Evolutionary conservation across 2,797 vertebrate genomes (phyloP).

Genomic region (Rallus crepitans): DNA sequence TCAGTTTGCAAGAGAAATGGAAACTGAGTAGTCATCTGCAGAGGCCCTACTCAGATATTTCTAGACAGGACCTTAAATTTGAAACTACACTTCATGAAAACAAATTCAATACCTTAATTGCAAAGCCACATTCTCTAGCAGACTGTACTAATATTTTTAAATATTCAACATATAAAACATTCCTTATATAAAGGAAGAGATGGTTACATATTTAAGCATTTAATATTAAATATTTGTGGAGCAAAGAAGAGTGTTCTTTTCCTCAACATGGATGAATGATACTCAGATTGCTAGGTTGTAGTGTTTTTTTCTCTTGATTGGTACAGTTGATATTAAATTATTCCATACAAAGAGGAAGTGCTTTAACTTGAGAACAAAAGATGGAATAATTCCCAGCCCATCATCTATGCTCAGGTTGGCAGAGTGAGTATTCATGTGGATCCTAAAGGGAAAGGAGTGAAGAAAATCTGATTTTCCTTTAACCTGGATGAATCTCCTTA

Average conservation of each 20-base stretch:
- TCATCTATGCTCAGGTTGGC: background rate
- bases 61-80: background rate
- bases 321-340: background rate
- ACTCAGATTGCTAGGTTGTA: background rate
- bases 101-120: background rate
- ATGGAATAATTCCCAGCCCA: background rate
- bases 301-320: background rate
- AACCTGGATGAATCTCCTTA: background rate
- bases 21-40: background rate
- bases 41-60: background rate
- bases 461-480: background rate
- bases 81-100: background rate
- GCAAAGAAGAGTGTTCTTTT: background rate
- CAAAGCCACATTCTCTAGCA: background rate
- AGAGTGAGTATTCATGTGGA: background rate
- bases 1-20: background rate
- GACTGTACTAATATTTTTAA: background rate
- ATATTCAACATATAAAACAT: background rate
- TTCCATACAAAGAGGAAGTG: background rate
- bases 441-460: background rate
- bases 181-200: background rate
- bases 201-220: background rate
- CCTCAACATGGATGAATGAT: background rate
- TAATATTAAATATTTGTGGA: background rate
- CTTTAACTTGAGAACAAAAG: constrained; percentile 15